Evolutionary conservation across 1,140 invertebrate genomes (phyloP).

Genomic region (Varroa destructor): DNA sequence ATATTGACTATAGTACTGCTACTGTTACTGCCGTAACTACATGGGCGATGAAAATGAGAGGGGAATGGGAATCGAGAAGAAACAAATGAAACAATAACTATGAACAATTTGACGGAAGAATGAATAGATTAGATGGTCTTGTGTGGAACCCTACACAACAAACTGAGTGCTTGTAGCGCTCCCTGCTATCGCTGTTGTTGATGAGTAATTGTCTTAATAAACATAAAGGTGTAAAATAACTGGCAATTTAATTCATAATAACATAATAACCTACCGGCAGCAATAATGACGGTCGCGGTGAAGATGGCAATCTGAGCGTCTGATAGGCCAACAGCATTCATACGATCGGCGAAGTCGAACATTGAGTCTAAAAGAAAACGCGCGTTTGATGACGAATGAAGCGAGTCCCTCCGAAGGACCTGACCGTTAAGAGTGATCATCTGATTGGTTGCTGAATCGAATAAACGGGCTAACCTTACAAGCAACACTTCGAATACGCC

Average conservation of each 20-base stretch:
- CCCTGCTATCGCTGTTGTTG: too few relatives aligned
- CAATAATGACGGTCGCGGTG: conserved; percentile 84
- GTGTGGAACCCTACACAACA: too few relatives aligned
- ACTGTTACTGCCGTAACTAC: too few relatives aligned
- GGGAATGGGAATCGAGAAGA: too few relatives aligned
- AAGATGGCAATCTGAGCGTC: conserved; percentile 87
- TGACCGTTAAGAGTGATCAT: conserved; percentile 86
- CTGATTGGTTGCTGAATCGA: conserved; percentile 61
- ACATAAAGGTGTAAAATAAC: too few relatives aligned
- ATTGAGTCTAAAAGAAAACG: conserved; percentile 88
- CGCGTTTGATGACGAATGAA: conserved; percentile 75
- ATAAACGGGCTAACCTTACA: conserved; percentile 82
- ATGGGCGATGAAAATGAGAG: too few relatives aligned
- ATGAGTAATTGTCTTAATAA: too few relatives aligned
- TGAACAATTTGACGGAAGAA: too few relatives aligned
- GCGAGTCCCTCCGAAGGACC: conserved; percentile 71
- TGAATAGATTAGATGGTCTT: too few relatives aligned
- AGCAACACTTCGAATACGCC: conserved; percentile 85
- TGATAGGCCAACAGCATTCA: conserved; percentile 72
- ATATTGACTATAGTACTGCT: too few relatives aligned
- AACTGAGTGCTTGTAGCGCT: too few relatives aligned
- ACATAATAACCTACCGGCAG: conserved; percentile 51
- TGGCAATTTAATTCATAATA: background rate
- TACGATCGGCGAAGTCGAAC: conserved; percentile 87
- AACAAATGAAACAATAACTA: too few relatives aligned